Conservation (phyloP, 2,888 invertebrate genomes). For the Electrophaes corylata region DNA sequence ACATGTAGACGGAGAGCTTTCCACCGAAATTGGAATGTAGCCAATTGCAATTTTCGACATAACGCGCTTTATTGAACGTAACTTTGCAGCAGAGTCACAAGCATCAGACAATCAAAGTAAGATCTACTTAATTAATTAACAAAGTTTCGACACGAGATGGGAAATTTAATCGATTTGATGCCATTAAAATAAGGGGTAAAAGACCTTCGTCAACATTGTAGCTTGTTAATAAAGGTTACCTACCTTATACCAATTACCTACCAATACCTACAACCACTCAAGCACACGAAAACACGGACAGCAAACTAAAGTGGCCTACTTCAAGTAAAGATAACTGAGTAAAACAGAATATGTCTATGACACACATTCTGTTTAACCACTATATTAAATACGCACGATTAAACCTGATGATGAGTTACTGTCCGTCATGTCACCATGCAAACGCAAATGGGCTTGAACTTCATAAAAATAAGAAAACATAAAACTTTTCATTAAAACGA, state of each 20-base stretch:
- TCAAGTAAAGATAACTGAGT: background rate
- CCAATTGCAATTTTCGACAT: slow-evolving; percentile 46
- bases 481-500: too few species aligned
- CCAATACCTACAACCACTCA: background rate
- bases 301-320: slow-evolving; percentile 1
- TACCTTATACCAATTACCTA: too few species aligned
- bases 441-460: background rate
- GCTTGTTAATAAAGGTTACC: slow-evolving; percentile 48
- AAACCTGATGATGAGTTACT: too few species aligned
- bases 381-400: background rate
- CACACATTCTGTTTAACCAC: background rate
- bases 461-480: background rate
- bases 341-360: background rate
- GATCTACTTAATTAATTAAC: slow-evolving; percentile 42
- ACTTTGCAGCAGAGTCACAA: background rate
- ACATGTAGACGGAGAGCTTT: slow-evolving; percentile 45
- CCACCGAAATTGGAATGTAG: slow-evolving; percentile 48
- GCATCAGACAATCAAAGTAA: background rate
- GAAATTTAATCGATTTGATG: slow-evolving; percentile 57
- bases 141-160: slow-evolving; percentile 43
- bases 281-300: background rate
- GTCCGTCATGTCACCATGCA: too few species aligned
- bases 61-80: slow-evolving; percentile 17
- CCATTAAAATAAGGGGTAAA: slow-evolving; percentile 43
- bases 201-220: slow-evolving; percentile 60